A percentile compares a stretch with the other conserved stretches of the same genome.
These are phyloP conservation scores for Eupithecia inturbata DNA, from an alignment of 2,888 invertebrate genomes.

Conservation along the genomic window DNA sequence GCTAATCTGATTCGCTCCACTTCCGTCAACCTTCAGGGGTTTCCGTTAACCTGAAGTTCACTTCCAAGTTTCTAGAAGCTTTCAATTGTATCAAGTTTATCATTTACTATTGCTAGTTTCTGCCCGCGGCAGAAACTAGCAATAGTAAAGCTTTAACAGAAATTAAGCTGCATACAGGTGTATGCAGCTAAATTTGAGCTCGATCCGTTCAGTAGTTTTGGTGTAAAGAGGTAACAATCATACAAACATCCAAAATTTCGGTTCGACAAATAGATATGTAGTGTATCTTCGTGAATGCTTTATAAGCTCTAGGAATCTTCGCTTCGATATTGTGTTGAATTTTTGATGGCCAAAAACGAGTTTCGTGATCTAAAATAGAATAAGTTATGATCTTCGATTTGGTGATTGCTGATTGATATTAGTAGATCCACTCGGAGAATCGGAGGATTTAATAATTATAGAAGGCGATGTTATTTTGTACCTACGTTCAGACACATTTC, in stretches of 20 bases:
- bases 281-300: background rate
- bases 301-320: conserved; percentile 4
- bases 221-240: background rate
- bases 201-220: background rate
- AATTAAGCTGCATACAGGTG: too few species aligned
- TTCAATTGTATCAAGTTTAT: background rate
- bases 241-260: background rate
- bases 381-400: background rate
- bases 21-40: conserved; percentile 34
- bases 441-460: background rate
- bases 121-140: too few species aligned
- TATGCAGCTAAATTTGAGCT: background rate
- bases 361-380: background rate
- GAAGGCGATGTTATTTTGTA: background rate
- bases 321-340: background rate
- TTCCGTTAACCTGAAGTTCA: conserved; percentile 24
- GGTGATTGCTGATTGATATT: background rate
- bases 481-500: background rate
- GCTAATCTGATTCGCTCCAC: conserved; percentile 36
- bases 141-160: too few species aligned
- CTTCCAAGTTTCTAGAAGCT: conserved; percentile 9
- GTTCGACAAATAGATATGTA: too few species aligned
- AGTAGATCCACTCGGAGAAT: background rate
- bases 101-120: background rate
- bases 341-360: background rate